A percentile compares a stretch with the other conserved stretches of the same genome.
phyloP scores from a whole-genome alignment of 2,113 vertebrate genomes.

The Ibidorhyncha struthersii region DNA sequence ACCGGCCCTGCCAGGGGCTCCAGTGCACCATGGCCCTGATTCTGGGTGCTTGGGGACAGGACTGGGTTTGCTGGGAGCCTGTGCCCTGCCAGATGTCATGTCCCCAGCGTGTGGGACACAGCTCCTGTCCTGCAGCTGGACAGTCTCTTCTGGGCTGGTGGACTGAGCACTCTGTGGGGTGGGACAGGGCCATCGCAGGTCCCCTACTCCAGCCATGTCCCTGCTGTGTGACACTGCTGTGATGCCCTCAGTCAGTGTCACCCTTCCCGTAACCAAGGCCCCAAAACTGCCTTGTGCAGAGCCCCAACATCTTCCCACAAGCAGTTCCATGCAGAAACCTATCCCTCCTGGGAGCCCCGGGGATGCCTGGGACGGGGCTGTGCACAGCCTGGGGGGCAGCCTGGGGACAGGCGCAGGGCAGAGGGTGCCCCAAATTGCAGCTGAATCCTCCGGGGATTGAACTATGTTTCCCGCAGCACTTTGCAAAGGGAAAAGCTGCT shows the following conservation, averaged over 20 bases:
- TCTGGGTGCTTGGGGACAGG: not conserved
- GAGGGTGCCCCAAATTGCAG: not conserved
- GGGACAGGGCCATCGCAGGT: not conserved
- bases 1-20: not conserved
- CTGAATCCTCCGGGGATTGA: not conserved
- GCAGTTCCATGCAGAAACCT: not conserved
- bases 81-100: not conserved
- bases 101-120: not conserved
- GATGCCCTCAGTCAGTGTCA: not conserved
- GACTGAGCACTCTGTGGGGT: not conserved
- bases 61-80: not conserved
- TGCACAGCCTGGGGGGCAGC: not conserved
- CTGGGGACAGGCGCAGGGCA: not conserved
- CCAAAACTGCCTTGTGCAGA: not conserved
- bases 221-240: not conserved
- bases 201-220: not conserved
- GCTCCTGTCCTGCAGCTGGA: not conserved
- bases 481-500: not conserved
- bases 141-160: not conserved
- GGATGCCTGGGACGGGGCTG: not conserved
- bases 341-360: fast-evolving
- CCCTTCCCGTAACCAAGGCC: not conserved
- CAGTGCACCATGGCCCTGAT: not conserved
- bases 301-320: not conserved
- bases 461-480: not conserved